phyloP scores from a whole-genome alignment of 1,140 invertebrate species.

The Camponotus floridanus region DNA sequence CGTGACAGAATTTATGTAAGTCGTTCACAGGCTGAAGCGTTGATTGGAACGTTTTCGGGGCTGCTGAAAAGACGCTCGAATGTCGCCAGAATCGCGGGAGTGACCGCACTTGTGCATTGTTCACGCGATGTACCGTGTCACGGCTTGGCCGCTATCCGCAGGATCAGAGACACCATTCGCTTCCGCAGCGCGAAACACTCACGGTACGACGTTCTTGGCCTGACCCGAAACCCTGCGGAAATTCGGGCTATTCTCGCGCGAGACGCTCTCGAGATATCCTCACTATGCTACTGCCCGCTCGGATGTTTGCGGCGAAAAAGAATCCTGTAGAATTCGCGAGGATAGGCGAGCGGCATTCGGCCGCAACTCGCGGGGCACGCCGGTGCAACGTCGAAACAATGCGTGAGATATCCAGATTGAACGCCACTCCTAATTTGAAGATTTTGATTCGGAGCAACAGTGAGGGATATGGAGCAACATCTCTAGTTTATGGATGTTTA shows the following conservation, averaged over 20 bases:
- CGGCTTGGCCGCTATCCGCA: slow-evolving; percentile 59
- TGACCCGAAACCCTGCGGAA: slow-evolving; percentile 75
- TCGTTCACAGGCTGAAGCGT: neutral
- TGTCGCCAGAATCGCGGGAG: slow-evolving; percentile 42
- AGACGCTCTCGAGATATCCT: slow-evolving; percentile 69
- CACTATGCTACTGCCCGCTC: slow-evolving; percentile 60
- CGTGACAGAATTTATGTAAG: neutral
- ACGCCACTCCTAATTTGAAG: neutral
- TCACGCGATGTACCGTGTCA: slow-evolving; percentile 50
- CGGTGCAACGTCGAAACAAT: slow-evolving; percentile 26
- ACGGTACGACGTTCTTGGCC: slow-evolving; percentile 69
- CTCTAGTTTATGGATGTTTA: neutral
- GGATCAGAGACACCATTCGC: slow-evolving; percentile 44
- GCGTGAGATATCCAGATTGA: slow-evolving; percentile 1
- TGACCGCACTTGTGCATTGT: slow-evolving; percentile 67
- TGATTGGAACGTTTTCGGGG: slow-evolving; percentile 1
- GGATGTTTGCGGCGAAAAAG: slow-evolving; percentile 68
- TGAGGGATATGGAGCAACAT: neutral
- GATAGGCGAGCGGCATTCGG: slow-evolving; percentile 37
- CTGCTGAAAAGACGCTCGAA: slow-evolving; percentile 37
- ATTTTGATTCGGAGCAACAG: neutral
- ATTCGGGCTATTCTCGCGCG: slow-evolving; percentile 74
- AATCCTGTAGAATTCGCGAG: slow-evolving; percentile 51
- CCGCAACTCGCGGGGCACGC: slow-evolving; percentile 41
- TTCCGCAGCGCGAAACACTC: slow-evolving; percentile 51